Base-by-base conservation (phyloP, 2,113 vertebrate species). In the Periophthalmus modestus region DNA sequence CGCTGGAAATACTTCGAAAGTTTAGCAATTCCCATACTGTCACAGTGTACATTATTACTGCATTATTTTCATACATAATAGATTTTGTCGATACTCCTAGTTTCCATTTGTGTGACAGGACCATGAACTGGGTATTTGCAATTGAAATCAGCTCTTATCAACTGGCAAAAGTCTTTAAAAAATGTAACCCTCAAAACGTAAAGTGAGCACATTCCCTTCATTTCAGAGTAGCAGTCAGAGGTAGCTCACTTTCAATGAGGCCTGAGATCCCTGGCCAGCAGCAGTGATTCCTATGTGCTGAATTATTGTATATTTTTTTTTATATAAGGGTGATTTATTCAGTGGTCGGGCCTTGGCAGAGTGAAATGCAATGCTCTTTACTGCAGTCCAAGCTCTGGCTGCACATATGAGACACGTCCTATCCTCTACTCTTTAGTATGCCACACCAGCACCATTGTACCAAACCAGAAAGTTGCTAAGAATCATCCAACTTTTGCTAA, bases 261-360 rank as follows among this genome's bases (percentile, higher is more conserved):
- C 24, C 7, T 62, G 24, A 18, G 15, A 62, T 62, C 24, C 28
- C 28, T 18, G 59, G 59, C 28, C 23, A 28, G 24, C 57, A 59
- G 57, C 23, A 24, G 21, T 58, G 11, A 58, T 5, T 59, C 23
- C 21, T 9, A 5, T 11, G 28, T 7, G 4, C 28, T 34, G 28
- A 33, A 62, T 62, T 62, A 33, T 33, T 62, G 24, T 62, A 33
- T 62, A 16, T 62, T 14, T 62, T 34, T 28, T n/a, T 28, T 62
- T 62, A 39, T 43, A 34, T 50, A 71, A 55, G 58, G 23, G 28
- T 85, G 72, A 87, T 89, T 84, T 82, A 80, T 84, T 77, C 69
- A 68, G 74, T 46, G 9, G 15, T 54, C 75, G 58, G 16, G 18
- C 33, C 75, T 81, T 71, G 75, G 58, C 66, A 70, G 62, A 66